phyloP scores from a whole-genome alignment of 1,140 invertebrate genomes.

The Tetraneura akinire region DNA sequence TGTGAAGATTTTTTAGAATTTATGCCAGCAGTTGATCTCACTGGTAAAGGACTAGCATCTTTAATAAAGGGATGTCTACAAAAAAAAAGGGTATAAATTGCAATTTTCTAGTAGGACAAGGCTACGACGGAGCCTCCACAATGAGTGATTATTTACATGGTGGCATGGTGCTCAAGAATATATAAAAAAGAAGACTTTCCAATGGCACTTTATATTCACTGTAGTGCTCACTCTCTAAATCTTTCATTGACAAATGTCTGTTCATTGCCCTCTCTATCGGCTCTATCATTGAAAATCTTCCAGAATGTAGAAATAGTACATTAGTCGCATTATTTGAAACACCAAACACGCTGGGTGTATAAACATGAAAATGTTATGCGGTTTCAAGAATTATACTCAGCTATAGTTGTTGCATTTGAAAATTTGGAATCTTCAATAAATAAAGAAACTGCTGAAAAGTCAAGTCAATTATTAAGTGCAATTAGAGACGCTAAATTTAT shows the following conservation, averaged over 20 bases:
- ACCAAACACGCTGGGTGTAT: not conserved
- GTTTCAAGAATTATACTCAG: not conserved
- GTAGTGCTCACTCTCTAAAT: constrained; percentile 1
- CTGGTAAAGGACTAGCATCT: not conserved
- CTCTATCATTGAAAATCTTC: not conserved
- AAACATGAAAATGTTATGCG: not conserved
- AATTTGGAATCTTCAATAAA: not conserved
- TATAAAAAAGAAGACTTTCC: constrained; percentile 53
- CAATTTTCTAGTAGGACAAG: constrained; percentile 53
- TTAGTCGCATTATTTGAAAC: not conserved
- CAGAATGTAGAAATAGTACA: not conserved
- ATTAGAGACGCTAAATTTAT: not conserved
- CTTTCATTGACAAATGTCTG: not conserved
- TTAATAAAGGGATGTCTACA: not conserved
- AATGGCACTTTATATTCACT: constrained; percentile 54
- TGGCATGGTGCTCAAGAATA: constrained; percentile 54
- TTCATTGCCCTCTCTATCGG: not conserved
- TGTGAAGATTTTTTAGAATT: constrained; percentile 13
- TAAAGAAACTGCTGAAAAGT: not conserved
- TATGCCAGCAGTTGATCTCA: no score
- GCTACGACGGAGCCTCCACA: constrained; percentile 55
- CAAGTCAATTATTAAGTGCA: not conserved
- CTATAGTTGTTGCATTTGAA: constrained; percentile 34
- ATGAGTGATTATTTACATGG: constrained; percentile 56
- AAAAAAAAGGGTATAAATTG: not conserved